Base-by-base conservation (phyloP, 2,888 invertebrate species). In the Pardosa pseudoannulata region DNA sequence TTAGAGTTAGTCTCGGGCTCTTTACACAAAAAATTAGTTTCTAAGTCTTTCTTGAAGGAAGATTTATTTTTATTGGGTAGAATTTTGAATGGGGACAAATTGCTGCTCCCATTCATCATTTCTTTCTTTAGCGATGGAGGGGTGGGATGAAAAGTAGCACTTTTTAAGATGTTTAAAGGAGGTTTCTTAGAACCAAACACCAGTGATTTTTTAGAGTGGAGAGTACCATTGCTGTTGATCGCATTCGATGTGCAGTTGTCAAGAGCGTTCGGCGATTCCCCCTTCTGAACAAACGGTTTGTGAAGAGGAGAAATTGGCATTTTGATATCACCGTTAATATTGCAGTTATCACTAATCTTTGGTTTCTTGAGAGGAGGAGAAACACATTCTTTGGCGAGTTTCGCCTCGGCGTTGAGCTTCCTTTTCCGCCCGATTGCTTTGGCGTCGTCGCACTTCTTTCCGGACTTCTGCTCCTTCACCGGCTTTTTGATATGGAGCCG, bases 281-380 rank as follows among this genome's bases (percentile, higher is more conserved):
- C 73, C 56, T 83, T 83, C 9, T 46, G 67, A 19, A 56, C 19
- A 23, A 32, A 70, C 7, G 67, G 41, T 56, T 78, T 76, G 23
- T 46, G 11, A 19, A 72, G n/a, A 64, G 27, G 9, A 7, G 39
- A 23, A 19, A 23, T 36, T 16, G 76, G 31, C n/a, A 46, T 65
- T 78, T 83, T 83, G 23, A 39, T 67, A 67, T 73, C 78, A 9
- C 83, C 83, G 31, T 83, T 83, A 71, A 83, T 76, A 27, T 32
- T 83, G 29, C 39, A 71, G 23, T 65, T 83, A 41, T 83, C 83
- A 29, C 56, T 67, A 1, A 36, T 73, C 31, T 83, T 83, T 56
- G 39, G 68, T 72, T 78, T 83, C 27, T 83, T 83, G 1, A 64
- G 36, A 56, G 74, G 62, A 1, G 72, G 65, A 36, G 29, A 29